phyloP scores from a whole-genome alignment of 2,888 invertebrate genomes.

The Meganola albula region DNA sequence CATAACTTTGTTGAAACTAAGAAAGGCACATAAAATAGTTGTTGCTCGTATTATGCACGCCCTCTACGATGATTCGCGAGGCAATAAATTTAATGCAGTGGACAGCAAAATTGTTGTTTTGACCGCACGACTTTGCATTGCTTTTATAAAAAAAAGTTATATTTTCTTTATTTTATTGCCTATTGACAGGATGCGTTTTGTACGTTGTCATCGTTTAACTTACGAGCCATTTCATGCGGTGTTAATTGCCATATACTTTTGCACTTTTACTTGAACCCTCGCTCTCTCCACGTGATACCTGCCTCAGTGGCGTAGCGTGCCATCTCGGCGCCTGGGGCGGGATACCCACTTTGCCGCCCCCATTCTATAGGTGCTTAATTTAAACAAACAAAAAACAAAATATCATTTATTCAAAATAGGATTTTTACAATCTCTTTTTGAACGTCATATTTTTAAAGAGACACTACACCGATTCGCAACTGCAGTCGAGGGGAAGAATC shows the following conservation, averaged over 20 bases:
- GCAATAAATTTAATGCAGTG: conserved; percentile 70
- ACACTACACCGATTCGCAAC: no score
- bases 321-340: no score
- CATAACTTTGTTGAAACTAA: conserved; percentile 44
- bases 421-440: no score
- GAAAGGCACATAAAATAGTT: conserved; percentile 68
- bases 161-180: conserved; percentile 48
- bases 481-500: no score
- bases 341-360: no score
- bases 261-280: conserved; percentile 6
- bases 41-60: conserved; percentile 68
- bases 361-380: no score
- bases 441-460: no score
- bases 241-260: conserved; percentile 30
- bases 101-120: conserved; percentile 76
- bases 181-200: conserved; percentile 49
- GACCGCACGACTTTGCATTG: conserved; percentile 57
- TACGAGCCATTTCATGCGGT: conserved; percentile 29
- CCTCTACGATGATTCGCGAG: conserved; percentile 67
- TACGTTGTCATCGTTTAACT: conserved; percentile 41
- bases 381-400: no score
- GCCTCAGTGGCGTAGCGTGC: no score
- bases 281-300: conserved; percentile 24
- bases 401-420: no score
- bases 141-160: conserved; percentile 44